Evolutionary conservation across 2,113 vertebrate species (phyloP).

Genomic region (Rhinolophus sinicus): DNA sequence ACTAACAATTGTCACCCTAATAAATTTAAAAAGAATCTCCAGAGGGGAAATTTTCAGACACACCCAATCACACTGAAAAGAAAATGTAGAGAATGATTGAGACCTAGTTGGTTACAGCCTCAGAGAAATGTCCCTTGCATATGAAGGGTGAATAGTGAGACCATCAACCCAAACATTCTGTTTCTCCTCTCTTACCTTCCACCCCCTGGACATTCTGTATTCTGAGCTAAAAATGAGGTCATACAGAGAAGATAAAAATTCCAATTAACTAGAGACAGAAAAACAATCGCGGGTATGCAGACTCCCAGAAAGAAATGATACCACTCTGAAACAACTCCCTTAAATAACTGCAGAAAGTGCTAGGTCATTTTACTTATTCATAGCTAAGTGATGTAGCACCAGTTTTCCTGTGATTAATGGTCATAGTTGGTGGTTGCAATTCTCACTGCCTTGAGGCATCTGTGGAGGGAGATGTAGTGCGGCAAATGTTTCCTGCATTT

Average conservation of each 20-base stretch:
- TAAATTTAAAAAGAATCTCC: constrained; percentile 49
- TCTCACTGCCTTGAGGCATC: constrained; percentile 54
- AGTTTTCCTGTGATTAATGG: constrained; percentile 31
- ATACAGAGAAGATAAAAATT: constrained; percentile 31
- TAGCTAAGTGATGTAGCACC: constrained; percentile 42
- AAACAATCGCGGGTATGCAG: not conserved
- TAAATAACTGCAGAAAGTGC: constrained; percentile 35
- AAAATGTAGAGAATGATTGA: constrained; percentile 41
- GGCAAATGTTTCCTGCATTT: constrained; percentile 60
- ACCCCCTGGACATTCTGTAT: not conserved
- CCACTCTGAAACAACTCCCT: not conserved
- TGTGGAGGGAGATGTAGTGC: not conserved
- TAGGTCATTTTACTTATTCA: constrained; percentile 56
- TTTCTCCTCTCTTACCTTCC: not conserved
- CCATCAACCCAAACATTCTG: not conserved
- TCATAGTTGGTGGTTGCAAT: constrained; percentile 44
- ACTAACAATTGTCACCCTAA: no score
- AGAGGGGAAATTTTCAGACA: constrained; percentile 67
- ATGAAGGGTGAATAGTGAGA: not conserved
- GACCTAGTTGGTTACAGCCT: not conserved
- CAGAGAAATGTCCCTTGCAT: not conserved
- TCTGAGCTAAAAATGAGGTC: constrained; percentile 22
- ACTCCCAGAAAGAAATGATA: constrained; percentile 1
- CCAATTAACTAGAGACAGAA: constrained; percentile 22
- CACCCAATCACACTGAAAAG: constrained; percentile 65